Base-by-base conservation (phyloP, 2,113 vertebrate species). In the Lophura nycthemera region DNA sequence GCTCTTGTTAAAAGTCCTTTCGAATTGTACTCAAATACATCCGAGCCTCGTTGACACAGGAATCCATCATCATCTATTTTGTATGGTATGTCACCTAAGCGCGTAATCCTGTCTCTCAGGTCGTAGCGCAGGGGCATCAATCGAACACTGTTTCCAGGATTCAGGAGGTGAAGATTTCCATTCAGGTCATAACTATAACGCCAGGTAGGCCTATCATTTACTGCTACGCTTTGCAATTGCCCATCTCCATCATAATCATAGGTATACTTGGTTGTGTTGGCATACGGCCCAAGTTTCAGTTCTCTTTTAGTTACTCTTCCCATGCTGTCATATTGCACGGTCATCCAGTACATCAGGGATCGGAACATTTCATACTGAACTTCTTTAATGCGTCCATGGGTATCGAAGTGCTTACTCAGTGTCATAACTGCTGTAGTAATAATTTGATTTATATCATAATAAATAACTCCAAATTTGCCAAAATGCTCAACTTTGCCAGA, bases 341-440 rank as follows among this genome's bases (percentile, higher is more conserved):
- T 99, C 99, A 99, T 99, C 99, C 99, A 99, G 98, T 99, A 99
- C 99, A 99, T 99, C 13, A 99, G 98, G 3, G 99, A 99, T 13
- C 99, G 97, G 97, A 99, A 99, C 97, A 99, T 99, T 97, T 99
- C 99, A 1, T 99, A 99, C 64, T 99, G 99, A 70, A 99, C 99
- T 91, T 99, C 99, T 96, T 99, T 99, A 97, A 99, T 99, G 75
- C 99, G 98, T 10, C 99, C 99, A 1, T 99, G 99, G 30, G 99
- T 99, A 91, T 99, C 99, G 18, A 99, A 99, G 96, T 99, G 99
- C 94, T 99, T 99, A 96, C 99, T 99, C 94, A 99, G 98, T 3
- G 99, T 99, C 99, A 99, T 99, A 29, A 99, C 99, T 1, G 99
- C 99, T 0, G 99, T 99, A 76, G 99, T 99, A 96, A 99, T 99